Percentiles rank a stretch among this genome's conserved stretches.
phyloP scores from a whole-genome alignment of 2,888 invertebrate genomes.

The Hedya salicella region DNA sequence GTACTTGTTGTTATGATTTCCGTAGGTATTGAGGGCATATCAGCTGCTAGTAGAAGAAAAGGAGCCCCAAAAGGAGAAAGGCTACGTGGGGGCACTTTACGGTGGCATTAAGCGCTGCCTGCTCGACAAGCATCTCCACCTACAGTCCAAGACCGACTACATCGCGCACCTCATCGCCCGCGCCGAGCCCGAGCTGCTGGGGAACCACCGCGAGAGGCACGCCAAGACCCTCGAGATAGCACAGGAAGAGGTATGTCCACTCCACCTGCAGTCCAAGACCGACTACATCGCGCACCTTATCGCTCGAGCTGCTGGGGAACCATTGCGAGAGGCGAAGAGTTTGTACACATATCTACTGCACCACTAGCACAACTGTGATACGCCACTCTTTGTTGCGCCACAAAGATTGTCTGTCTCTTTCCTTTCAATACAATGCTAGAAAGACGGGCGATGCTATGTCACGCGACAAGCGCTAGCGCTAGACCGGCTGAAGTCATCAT shows the following conservation, averaged over 20 bases:
- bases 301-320: slow-evolving; percentile 92
- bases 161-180: slow-evolving; percentile 94
- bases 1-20: too few relatives aligned
- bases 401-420: too few relatives aligned
- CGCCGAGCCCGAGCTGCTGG: slow-evolving; percentile 96
- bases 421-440: too few relatives aligned
- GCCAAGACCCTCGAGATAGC: slow-evolving; percentile 98
- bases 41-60: slow-evolving; percentile 93
- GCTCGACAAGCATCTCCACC: slow-evolving; percentile 94
- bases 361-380: too few relatives aligned
- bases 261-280: slow-evolving; percentile 90
- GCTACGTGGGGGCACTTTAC: slow-evolving; percentile 94
- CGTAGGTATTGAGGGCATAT: slow-evolving; percentile 90
- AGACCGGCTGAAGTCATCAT: too few relatives aligned
- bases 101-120: slow-evolving; percentile 94
- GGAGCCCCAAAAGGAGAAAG: slow-evolving; percentile 94
- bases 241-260: slow-evolving; percentile 90
- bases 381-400: too few relatives aligned
- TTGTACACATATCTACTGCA: too few relatives aligned
- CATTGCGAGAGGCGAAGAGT: slow-evolving; percentile 90
- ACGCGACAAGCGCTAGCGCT: too few relatives aligned
- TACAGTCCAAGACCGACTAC: slow-evolving; percentile 94
- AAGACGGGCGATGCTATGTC: too few relatives aligned
- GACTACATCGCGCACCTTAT: slow-evolving; percentile 95
- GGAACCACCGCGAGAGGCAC: slow-evolving; percentile 95